These are phyloP conservation scores for Pantherophis guttatus DNA, from an alignment of 2,113 vertebrate genomes.

Conservation along the genomic window DNA sequence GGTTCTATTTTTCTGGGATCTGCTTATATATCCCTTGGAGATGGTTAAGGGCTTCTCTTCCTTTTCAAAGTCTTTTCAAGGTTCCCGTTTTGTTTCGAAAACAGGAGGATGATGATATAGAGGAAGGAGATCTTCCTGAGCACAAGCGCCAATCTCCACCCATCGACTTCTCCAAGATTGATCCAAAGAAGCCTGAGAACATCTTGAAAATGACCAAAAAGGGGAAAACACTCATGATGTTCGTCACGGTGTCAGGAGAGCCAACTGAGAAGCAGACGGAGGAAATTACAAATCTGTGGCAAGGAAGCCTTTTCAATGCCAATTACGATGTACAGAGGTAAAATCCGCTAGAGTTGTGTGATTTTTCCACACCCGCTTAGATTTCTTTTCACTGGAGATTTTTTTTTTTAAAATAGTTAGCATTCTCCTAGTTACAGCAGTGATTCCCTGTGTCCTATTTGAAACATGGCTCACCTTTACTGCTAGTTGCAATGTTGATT, in stretches of 20 bases:
- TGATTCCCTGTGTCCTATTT: neutral
- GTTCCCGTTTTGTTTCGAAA: neutral
- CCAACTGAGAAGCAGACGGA: slow-evolving; percentile 95
- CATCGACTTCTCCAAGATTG: slow-evolving; percentile 89
- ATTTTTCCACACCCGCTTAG: slow-evolving; percentile 7
- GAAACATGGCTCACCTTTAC: neutral
- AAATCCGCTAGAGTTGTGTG: neutral
- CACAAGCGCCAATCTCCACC: slow-evolving; percentile 87
- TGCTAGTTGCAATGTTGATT: neutral
- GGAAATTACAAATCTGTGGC: slow-evolving; percentile 92
- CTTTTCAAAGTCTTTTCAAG: neutral
- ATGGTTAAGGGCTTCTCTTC: neutral
- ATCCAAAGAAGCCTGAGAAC: slow-evolving; percentile 88
- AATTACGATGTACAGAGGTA: slow-evolving; percentile 96
- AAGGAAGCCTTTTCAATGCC: slow-evolving; percentile 95
- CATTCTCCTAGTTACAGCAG: neutral
- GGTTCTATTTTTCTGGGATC: neutral
- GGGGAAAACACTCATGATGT: slow-evolving; percentile 95
- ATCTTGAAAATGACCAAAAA: slow-evolving; percentile 93
- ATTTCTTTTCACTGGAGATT: slow-evolving; percentile 25
- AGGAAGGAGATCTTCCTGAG: slow-evolving; percentile 93
- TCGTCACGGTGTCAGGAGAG: slow-evolving; percentile 85
- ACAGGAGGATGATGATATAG: slow-evolving; percentile 94
- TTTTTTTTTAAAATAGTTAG: neutral
- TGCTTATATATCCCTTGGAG: neutral